Evolutionary conservation across 2,888 invertebrate genomes (phyloP), one percentile per base, ranked within the genome.

Genomic region (Meiosimyza platycephala): DNA sequence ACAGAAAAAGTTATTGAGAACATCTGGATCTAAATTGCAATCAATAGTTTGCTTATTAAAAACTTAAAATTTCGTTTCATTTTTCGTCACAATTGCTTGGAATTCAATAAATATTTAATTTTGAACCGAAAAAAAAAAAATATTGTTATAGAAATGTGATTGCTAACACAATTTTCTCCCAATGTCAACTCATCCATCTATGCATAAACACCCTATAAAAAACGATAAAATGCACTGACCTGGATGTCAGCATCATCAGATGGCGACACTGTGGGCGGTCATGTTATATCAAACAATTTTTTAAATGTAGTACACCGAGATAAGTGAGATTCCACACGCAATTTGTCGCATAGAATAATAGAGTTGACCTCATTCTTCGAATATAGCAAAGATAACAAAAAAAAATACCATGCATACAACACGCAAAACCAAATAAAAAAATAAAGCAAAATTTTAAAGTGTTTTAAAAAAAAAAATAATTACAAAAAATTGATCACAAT

Each of bases 241-340:
- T 60, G 59, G 15, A 60, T 28, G 28, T 16, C 54, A 54, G n/a
- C 54, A 54, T 54, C 54, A 60, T 33, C 22, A 28, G 22, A 33
- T 60, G 22, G 22, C 59, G 59, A 22, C 59, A 22, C 59, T 22
- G 59, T 28, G 59, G 59, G 59, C 59, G 59, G 59, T 60, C 55
- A 15, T 60, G 28, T 40, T 40, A 40, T 40, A 40, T 40, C 6
- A 40, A 40, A 40, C 40, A 1, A 40, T 40, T 40, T 40, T 40
- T 1, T 4, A 40, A 40, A 63, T 62, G 22, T 64, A 28, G 51
- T 51, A 13, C 22, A 28, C 64, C 64, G 40, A 64, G 50, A 64
- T 64, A 51, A 64, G 51, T 51, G 64, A 64, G 64, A 64, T 64
- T 64, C 64, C 51, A 40, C 64, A 64, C 64, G 64, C 64, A 64